Evolutionary conservation across 2,113 vertebrate genomes (phyloP).

Genomic region (Perca fluviatilis): DNA sequence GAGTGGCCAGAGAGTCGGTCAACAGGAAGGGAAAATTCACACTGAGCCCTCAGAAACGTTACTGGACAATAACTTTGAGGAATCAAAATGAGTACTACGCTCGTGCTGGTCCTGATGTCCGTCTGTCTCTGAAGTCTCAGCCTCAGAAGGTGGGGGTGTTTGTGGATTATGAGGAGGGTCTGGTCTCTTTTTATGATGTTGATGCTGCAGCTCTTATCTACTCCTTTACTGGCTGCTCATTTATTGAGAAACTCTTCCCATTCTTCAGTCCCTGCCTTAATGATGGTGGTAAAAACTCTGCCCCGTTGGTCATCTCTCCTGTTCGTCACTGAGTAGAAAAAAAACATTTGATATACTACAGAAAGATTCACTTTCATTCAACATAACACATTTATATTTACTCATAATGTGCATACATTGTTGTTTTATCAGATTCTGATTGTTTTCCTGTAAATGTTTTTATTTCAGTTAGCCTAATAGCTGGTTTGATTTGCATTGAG

Average conservation of each 20-base stretch:
- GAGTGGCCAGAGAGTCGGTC: not conserved
- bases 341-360: not conserved
- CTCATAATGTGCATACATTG: too few species aligned
- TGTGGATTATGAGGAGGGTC: not conserved
- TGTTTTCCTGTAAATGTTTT: too few species aligned
- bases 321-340: not conserved
- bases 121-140: not conserved
- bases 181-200: not conserved
- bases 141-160: not conserved
- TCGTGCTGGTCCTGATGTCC: fast-evolving
- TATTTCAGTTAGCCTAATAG: too few species aligned
- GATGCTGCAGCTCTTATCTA: conserved; percentile 6
- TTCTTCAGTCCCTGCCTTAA: not conserved
- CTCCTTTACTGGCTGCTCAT: not conserved
- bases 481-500: too few species aligned
- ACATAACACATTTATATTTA: too few species aligned
- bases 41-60: not conserved
- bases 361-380: not conserved
- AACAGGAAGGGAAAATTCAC: not conserved
- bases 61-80: not conserved
- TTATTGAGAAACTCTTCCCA: not conserved
- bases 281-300: not conserved
- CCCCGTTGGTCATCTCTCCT: not conserved
- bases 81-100: not conserved
- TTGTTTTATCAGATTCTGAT: too few species aligned